Evolutionary conservation across 1,140 invertebrate genomes (phyloP), one percentile per base, ranked within the genome.

Genomic region (Pectinophora gossypiella): DNA sequence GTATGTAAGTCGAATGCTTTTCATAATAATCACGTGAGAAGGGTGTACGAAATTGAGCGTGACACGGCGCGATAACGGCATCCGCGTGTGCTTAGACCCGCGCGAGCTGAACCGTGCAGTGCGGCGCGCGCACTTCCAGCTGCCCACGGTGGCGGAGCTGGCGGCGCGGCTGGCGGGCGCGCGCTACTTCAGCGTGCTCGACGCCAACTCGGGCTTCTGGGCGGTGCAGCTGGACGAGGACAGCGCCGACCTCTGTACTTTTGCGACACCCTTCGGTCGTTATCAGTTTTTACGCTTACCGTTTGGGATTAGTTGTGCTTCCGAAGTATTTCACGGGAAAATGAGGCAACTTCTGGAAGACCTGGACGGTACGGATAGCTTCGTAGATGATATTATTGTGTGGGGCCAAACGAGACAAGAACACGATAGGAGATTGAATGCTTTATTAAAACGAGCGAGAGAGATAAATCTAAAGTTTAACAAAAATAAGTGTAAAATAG

Each of bases 291-390:
- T 67, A 15, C 48, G 74, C 40, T 45, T 79, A 19, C 62, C 61
- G 43, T 62, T 54, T 35, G 75, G 75, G 2, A 59, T 78, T 2
- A 51, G 35, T 21, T 65, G 52, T 20, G 72, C 72, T 12, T 70
- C 75, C 19, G 77, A 76, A 51, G 58, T 75, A 10, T 78, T 76
- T 59, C 75, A 81, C 52, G 61, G 60, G 43, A 69, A 59, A 19
- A 59, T 75, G 54, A 38, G 63, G 43, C 47, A 64, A 13, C 57
- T 73, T 7, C 57, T 78, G 40, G 20, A 20, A 19, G 54, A 61
- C 18, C 63, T 64, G 22, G 55, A 65, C 19, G 68, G 63, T 3
- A 58, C 51, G 19, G 51, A 72, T n/a, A 60, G 51, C 36, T 70
- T 60, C 36, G 64, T 75, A n/a, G 71, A 83, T 46, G 76, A 78